Base-by-base conservation (phyloP, 30 jellyfish, hydroid and myxozoan genomes). In the Catostylus mosaicus region DNA sequence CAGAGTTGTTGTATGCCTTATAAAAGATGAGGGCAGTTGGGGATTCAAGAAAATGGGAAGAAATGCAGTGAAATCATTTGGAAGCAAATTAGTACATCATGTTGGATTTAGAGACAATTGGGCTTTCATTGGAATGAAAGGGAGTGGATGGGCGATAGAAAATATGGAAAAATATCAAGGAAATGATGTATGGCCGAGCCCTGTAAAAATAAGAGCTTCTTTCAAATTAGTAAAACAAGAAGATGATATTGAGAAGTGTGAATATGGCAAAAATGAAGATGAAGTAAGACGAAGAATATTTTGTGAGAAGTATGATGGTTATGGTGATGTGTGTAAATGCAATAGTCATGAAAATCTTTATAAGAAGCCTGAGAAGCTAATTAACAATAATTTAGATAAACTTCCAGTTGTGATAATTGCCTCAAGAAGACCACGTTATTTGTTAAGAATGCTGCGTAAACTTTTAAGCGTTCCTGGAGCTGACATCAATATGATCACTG, bases 291-390 rank as follows among this genome's bases (percentile, higher is more conserved):
- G 99, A 27, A 69, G 66, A 34, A 31, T 47, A 45, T 94, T 94
- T 59, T 94, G 99, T 75, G 69, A 54, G 1, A 61, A 54, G 63
- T 94, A 87, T 47, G 99, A 88, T 56, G 97, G 99, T 5, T 94
- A 94, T 78, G 97, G 97, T 11, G 67, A 95, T 60, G 97, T 94
- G n/a, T 94, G 99, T 65, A 56, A 82, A 30, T 93, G 99, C 80
- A 73, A 72, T 88, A 63, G 79, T 40, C 93, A 88, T 1, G 89
- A 96, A 30, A 92, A 92, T 10, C 75, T 94, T 1, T 72, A 77
- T 68, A 54, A 84, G 35, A 50, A 73, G 18, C 92, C 91, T 0
- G 82, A 76, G 48, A 74, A 95, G 32, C 20, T 84, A 45, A 67
- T 72, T 20, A 60, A 37, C 71, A 83, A 66, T 63, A 70, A 46